These are phyloP conservation scores for Leptinotarsa tumamoca DNA, from an alignment of 2,888 invertebrate species.

Conservation along the genomic window DNA sequence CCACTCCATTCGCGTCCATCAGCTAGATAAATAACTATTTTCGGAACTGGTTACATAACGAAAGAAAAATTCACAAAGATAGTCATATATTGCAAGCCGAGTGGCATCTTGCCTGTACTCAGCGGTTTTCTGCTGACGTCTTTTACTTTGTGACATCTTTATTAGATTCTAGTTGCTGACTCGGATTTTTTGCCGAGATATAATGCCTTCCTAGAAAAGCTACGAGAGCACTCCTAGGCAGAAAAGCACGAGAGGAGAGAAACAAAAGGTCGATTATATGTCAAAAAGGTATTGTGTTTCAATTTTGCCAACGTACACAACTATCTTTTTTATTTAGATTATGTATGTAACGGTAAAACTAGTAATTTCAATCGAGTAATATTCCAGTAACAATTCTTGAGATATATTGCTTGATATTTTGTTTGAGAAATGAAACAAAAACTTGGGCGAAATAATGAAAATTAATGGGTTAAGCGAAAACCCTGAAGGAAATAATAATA, in stretches of 20 bases:
- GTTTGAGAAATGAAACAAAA: too few species aligned
- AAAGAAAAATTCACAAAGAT: conserved; percentile 11
- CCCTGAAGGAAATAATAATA: too few species aligned
- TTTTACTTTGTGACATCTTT: conserved; percentile 12
- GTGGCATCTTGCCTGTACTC: conserved; percentile 2
- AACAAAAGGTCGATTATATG: conserved; percentile 10
- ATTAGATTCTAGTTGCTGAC: conserved; percentile 12
- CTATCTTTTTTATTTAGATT: background rate
- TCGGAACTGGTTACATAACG: conserved; percentile 1
- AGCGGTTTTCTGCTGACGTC: conserved; percentile 9
- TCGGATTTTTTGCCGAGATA: conserved; percentile 10
- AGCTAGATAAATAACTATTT: too few species aligned
- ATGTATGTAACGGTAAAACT: background rate
- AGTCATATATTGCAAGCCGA: conserved; percentile 3
- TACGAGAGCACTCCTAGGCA: conserved; percentile 22
- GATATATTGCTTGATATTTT: too few species aligned
- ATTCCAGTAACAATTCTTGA: background rate
- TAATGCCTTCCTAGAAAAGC: conserved; percentile 29
- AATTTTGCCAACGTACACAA: background rate
- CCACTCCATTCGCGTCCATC: background rate
- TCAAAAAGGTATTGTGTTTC: conserved; percentile 19
- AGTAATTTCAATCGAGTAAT: background rate
- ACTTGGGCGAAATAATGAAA: too few species aligned
- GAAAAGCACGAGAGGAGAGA: conserved; percentile 6
- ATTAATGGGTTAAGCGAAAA: too few species aligned